Conservation (phyloP, 2,797 vertebrate genomes). For the Sitta carolinensis region DNA sequence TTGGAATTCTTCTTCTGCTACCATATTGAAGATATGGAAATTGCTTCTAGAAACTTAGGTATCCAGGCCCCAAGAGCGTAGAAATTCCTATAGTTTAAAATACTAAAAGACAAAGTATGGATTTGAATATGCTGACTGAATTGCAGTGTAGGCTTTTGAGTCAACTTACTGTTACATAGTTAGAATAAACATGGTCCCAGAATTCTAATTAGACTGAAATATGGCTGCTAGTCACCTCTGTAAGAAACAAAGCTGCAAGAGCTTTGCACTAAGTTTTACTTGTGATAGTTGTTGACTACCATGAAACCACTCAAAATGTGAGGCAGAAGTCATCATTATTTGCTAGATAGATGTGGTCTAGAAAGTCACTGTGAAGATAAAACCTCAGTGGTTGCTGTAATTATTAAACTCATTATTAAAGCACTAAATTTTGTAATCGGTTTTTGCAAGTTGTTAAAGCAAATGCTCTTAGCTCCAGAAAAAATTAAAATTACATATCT, state of each 20-base stretch:
- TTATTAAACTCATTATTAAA: neutral
- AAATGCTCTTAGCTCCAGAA: neutral
- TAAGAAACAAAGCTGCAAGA: neutral
- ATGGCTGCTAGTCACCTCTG: neutral
- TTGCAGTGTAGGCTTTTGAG: neutral
- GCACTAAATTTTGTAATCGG: neutral
- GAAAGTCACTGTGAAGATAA: neutral
- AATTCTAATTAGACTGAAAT: neutral
- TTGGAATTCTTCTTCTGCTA: neutral
- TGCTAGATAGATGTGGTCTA: neutral
- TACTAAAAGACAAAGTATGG: neutral
- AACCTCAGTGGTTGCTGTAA: neutral
- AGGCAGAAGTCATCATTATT: neutral
- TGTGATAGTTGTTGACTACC: neutral
- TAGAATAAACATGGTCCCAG: neutral
- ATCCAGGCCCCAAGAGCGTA: neutral
- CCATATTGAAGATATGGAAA: neutral
- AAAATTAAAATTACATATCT: neutral
- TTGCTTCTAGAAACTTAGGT: neutral
- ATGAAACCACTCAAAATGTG: neutral
- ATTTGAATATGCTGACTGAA: neutral
- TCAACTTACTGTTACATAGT: neutral
- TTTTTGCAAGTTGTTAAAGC: neutral
- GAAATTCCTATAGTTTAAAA: neutral
- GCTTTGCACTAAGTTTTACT: neutral